Base-by-base conservation (phyloP, 37 sponge, comb jelly and placozoan genomes). In the Amphimedon queenslandica region DNA sequence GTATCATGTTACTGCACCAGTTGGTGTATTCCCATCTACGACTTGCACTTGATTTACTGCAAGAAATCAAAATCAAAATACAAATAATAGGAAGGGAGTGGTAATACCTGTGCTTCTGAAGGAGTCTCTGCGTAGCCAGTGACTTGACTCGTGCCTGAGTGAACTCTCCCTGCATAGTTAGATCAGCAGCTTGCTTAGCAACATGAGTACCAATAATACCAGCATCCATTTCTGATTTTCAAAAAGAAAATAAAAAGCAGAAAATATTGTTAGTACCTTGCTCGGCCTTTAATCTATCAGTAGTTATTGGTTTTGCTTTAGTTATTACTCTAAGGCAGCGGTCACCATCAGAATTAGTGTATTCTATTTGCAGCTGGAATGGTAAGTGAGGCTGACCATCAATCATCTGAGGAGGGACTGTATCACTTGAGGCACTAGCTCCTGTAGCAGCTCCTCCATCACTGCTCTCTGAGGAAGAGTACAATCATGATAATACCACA, bases 321-420 rank as follows among this genome's bases (percentile, higher is more conserved):
- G 93, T 80, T 36, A 93, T 76, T 8, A 93, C 89, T 43, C 93
- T 58, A 38, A 84, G 57, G 61, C 81, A 82, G 39, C 67, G 42
- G 2, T 89, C 79, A 1, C 93, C 93, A 66, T 93, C 93, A 63
- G 10, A 37, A 29, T 71, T 73, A 29, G 82, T 88, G 58, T 93
- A 93, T 64, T 84, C 65, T 20, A 93, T 88, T 79, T 88, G 89
- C 25, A 93, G 86, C 70, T 93, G 93, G 65, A 93, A 93, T 4
- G 93, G 89, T 30, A 93, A 82, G 68, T 78, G 75, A 4, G 58
- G 70, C 72, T 74, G 81, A 35, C 92, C 92, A 61, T 81, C 87
- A 0, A 91, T 69, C 56, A 56, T 20, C 37, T 86, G 53, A 47
- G 53, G 53, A 47, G 53, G 53, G 13, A 47, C 53, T 47, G 8